Conservation (phyloP, 2,888 invertebrate species). For the Elmis aenea region DNA sequence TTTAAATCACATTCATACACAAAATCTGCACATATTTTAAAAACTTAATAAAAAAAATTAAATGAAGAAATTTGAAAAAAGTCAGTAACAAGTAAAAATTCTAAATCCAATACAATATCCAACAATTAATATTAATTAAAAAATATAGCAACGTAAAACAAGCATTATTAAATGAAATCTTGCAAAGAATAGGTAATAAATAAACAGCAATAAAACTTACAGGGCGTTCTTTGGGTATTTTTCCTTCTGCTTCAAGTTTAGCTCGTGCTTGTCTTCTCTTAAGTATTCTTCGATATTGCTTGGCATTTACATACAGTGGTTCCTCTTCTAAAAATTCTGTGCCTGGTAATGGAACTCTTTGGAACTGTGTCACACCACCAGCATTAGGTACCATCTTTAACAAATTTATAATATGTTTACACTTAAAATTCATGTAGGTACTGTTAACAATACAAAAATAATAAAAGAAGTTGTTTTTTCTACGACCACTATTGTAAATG, state of each 20-base stretch:
- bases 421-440: conserved; percentile 5
- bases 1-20: too few species aligned
- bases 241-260: conserved; percentile 88
- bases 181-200: conserved; percentile 2
- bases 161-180: background rate
- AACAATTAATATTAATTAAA: conserved; percentile 1
- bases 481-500: too few species aligned
- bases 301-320: conserved; percentile 95
- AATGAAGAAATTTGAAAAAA: too few species aligned
- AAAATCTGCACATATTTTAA: too few species aligned
- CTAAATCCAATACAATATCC: too few species aligned
- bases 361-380: conserved; percentile 49
- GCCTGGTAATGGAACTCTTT: conserved; percentile 54
- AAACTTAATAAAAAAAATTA: too few species aligned
- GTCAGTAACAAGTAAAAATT: too few species aligned
- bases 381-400: conserved; percentile 56
- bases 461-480: too few species aligned
- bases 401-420: conserved; percentile 13
- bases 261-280: conserved; percentile 92
- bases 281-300: conserved; percentile 94
- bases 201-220: conserved; percentile 49
- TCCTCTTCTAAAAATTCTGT: conserved; percentile 80
- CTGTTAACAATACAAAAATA: too few species aligned
- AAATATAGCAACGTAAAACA: background rate
- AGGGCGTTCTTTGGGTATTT: conserved; percentile 94